Base-by-base conservation (phyloP, 2,797 vertebrate genomes). In the Peromyscus aztecus region DNA sequence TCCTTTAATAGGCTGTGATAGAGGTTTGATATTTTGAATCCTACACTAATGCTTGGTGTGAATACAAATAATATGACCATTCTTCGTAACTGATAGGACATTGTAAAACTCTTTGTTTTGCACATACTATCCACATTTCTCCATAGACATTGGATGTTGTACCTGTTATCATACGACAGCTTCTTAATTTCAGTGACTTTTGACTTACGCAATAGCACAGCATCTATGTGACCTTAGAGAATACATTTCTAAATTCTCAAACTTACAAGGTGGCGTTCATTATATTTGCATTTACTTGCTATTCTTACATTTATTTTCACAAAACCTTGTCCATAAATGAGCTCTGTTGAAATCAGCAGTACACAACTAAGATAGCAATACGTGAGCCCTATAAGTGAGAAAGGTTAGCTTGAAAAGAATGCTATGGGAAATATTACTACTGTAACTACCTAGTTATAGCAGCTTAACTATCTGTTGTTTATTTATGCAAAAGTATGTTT, bases 401-500 rank as follows among this genome's bases (percentile, higher is more conserved):
- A 76, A 63, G 14, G 5, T 43, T 61, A 52, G 6, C 52, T 61
- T 17, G 52, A 17, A 73, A 2, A 78, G 46, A 6, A 55, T 2
- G 49, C 40, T 40, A 78, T 9, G 19, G n/a, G 29, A 77, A 71
- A 65, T 27, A 55, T 67, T 78, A 31, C 12, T 49, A 46, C 11
- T 6, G 63, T 2, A 1, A 6, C 12, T 4, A 34, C 43, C 6
- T 57, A 63, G 0, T 17, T 43, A n/a, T 13, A 24, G 23, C 2
- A 65, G 21, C 23, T 90, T 17, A 63, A 94, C 67, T 55, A 52
- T 3, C 7, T 71, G 3, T 6, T 59, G 31, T 13, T 87, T 71
- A 55, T n/a, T 11, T 21, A 71, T 24, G 1, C 2, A 34, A 9
- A 37, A 55, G 6, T 43, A 29, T 57, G 55, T 23, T 17, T 82